Base-by-base conservation (phyloP, 2,113 vertebrate genomes). In the Callopanchax toddi region DNA sequence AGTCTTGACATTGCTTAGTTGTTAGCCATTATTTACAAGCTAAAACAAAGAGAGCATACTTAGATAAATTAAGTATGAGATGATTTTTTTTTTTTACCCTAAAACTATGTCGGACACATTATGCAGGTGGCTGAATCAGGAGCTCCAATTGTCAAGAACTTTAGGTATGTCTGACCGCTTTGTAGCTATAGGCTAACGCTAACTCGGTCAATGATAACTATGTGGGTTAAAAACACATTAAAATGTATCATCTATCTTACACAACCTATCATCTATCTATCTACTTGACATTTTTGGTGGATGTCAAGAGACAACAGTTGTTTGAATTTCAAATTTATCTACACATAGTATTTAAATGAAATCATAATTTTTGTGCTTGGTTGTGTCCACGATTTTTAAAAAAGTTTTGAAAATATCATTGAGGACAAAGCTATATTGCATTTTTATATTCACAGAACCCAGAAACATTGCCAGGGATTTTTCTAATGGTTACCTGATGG, bases 401-500 rank as follows among this genome's bases (percentile, higher is more conserved):
- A 32, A 32, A 32, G 8, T 25, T 44, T 45, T 23, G 9, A 6
- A 49, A 23, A 21, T n/a, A 12, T 46, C 6, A 21, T 8, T 23
- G 34, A 12, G 1, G 20, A 1, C 2, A 37, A 6, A n/a, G 15
- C 5, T 21, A 34, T 2, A 25, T 39, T 13, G 1, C 11, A 22
- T 59, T n/a, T 67, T 58, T 15, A 7, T 82, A 1, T 56, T 81
- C 45, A 61, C 87, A 99, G 97, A 92, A 60, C 91, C 94, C 61
- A 91, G 86, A 49, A 92, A 91, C 9, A 84, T 99, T 78, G 80
- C 94, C 32, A 94, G 89, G 76, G 93, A 93, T 23, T 97, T 99
- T 91, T 91, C 94, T 37, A 96, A 54, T 49, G 97, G 97, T 18
- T 99, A 95, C 64, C 91, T 98, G 0, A 90, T 99, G 61, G 97